Conservation (phyloP, 2,888 invertebrate genomes). For the Hypolimnas misippus region DNA sequence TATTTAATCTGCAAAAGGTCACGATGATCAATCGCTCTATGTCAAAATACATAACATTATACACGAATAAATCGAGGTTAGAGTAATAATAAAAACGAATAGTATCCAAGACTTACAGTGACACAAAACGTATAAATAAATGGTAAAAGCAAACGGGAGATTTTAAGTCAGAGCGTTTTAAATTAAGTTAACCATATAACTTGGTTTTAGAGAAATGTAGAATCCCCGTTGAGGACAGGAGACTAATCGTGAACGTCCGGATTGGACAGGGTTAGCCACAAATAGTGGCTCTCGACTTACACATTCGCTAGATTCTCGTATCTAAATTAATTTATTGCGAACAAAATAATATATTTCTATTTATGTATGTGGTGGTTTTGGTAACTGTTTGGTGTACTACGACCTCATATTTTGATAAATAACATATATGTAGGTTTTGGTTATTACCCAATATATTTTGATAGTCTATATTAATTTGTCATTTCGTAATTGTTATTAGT, state of each 20-base stretch:
- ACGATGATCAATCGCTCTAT: neutral
- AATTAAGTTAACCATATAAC: constrained; percentile 23
- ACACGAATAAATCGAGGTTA: neutral
- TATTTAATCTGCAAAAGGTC: neutral
- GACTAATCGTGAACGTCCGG: constrained; percentile 27
- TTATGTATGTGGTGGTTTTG: neutral
- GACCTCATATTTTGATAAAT: constrained; percentile 2
- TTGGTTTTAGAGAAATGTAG: constrained; percentile 26
- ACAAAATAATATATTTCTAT: neutral
- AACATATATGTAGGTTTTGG: neutral
- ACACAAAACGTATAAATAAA: constrained; percentile 5
- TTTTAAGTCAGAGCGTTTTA: constrained; percentile 22
- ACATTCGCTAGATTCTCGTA: constrained; percentile 3
- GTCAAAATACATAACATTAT: neutral
- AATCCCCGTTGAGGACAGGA: constrained; percentile 22
- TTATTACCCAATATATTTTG: constrained; percentile 1
- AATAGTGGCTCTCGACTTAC: neutral
- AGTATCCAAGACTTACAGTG: neutral
- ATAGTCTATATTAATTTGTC: neutral
- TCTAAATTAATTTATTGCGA: neutral
- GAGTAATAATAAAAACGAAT: neutral
- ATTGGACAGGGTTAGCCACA: constrained; percentile 19
- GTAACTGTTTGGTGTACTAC: neutral
- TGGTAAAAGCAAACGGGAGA: constrained; percentile 5
- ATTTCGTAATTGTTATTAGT: neutral